Conservation (phyloP, 2,113 vertebrate species). For the Psephotus haematonotus region DNA sequence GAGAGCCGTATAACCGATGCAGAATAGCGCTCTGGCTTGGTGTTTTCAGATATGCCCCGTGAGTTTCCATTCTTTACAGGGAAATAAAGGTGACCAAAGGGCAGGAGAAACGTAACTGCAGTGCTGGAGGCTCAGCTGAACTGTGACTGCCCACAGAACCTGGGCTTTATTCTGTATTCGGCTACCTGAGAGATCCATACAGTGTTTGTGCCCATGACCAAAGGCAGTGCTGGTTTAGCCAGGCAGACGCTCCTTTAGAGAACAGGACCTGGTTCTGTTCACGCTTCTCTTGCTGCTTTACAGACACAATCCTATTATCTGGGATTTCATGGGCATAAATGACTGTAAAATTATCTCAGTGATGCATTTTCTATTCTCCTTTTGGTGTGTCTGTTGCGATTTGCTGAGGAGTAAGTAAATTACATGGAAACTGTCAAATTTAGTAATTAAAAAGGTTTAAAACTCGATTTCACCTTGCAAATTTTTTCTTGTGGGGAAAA, state of each 20-base stretch:
- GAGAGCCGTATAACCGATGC: neutral
- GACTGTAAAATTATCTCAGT: neutral
- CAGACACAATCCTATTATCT: neutral
- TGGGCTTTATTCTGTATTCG: neutral
- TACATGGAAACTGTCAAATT: neutral
- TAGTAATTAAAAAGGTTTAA: neutral
- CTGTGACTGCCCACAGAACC: neutral
- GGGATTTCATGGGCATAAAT: neutral
- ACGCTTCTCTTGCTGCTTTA: neutral
- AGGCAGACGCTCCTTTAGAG: neutral
- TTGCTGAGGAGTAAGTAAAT: neutral
- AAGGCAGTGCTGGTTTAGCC: neutral
- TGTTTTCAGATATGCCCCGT: neutral
- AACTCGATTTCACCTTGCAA: neutral
- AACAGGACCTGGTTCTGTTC: neutral
- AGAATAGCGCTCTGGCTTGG: neutral
- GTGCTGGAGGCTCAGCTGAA: neutral
- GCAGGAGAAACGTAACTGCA: neutral
- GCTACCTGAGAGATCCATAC: fast-evolving
- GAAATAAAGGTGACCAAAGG: neutral
- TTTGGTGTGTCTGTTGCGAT: neutral
- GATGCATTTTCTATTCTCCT: neutral
- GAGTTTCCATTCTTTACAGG: neutral
- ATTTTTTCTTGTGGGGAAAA: neutral
- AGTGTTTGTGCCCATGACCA: neutral